Evolutionary conservation across 2,113 vertebrate species (phyloP).

Genomic region (Ptilorrhoa leucosticta): DNA sequence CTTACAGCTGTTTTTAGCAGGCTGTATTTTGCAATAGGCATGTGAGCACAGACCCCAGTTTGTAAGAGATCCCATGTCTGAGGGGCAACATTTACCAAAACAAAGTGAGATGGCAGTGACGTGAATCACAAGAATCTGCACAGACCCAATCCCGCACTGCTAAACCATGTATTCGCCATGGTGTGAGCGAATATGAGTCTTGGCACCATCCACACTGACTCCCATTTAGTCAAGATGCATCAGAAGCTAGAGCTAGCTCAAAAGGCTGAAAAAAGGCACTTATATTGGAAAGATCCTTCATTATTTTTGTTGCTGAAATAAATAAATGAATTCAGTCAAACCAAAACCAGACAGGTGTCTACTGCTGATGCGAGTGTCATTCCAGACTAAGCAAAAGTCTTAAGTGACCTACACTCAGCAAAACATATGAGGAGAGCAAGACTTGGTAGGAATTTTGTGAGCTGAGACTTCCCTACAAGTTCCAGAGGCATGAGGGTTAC

Average conservation of each 20-base stretch:
- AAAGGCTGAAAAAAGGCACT: not conserved
- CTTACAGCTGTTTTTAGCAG: slow-evolving; percentile 11
- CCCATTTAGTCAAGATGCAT: not conserved
- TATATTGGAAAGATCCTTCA: not conserved
- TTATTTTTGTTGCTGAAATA: not conserved
- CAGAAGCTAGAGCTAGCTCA: not conserved
- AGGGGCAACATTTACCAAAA: slow-evolving; percentile 18
- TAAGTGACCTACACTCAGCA: not conserved
- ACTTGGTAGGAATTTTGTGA: not conserved
- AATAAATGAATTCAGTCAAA: not conserved
- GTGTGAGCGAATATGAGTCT: not conserved
- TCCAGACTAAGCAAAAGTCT: not conserved
- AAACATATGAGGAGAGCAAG: not conserved
- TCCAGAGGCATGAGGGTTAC: not conserved
- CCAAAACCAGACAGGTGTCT: not conserved
- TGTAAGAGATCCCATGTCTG: slow-evolving; percentile 14
- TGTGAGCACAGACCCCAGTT: not conserved
- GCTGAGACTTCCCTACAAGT: not conserved
- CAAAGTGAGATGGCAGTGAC: not conserved
- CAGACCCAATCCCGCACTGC: not conserved
- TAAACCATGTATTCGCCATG: accelerated
- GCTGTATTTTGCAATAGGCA: not conserved
- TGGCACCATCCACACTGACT: not conserved
- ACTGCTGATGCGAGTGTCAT: not conserved
- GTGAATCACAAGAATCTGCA: not conserved